Evolutionary conservation across 2,113 vertebrate genomes (phyloP), one percentile per base, ranked within the genome.

Genomic region (Martes martes): DNA sequence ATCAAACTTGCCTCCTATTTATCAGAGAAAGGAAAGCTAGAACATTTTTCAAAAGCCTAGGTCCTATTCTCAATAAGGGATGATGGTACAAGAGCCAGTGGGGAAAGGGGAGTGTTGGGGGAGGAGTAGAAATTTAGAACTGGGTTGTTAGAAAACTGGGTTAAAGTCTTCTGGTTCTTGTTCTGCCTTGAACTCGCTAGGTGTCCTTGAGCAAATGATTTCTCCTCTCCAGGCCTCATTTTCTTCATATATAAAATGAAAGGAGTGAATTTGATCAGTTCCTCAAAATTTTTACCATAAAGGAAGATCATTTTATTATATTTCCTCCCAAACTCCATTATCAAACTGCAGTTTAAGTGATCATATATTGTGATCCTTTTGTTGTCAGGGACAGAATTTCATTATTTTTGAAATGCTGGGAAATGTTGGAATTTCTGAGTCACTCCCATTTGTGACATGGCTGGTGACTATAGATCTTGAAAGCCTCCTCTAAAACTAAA

Each of bases 11-110:
- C 47, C 67, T 91, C 84, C 87, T 36, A 7, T 52, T 86, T 88
- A 65, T 57, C 63, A 93, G 50, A 91, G 57, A 89, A 91, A 89
- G 55, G 69, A 96, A 92, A 95, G 73, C 52, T 36, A 80, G 73
- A 42, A 69, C 33, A 63, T 76, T 67, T 91, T 26, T 42, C 52
- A 80, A 84, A 84, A 50, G 36, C 59, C 89, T 24, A n/a, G 47
- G 50, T 76, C 61, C 33, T 87, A 8, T 45, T 93, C 73, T 91
- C 45, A 69, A 14, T n/a, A 45, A 87, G 55, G 15, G 26, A 84
- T 93, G 19, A n/a, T 63, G 71, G 91, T 31, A 36, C 13, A 23
- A 42, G n/a, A 36, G 42, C 69, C 11, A n/a, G 9, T 67, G 2
- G 28, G 26, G 42, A 36, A 15, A 45, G 6, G 6, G 1, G 2